Evolutionary conservation across 1,140 invertebrate species (phyloP).

Genomic region (Drosophila ohnishii): DNA sequence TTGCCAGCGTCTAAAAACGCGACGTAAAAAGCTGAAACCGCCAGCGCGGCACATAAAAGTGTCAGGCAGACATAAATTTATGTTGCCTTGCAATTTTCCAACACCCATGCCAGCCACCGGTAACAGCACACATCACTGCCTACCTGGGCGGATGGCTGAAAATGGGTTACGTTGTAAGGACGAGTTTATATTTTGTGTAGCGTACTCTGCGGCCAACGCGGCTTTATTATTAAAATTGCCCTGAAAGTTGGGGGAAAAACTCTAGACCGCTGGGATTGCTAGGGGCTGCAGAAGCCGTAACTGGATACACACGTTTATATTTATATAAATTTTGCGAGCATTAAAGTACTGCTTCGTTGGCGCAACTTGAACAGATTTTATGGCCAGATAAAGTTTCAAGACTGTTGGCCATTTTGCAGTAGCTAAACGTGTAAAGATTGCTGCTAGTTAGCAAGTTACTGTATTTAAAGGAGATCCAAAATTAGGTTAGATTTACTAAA

Average conservation of each 20-base stretch:
- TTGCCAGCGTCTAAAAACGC: constrained; percentile 51
- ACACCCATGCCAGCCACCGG: constrained; percentile 7
- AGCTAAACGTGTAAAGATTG: neutral
- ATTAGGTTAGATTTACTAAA: neutral
- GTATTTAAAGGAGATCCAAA: neutral
- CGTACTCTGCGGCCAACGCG: constrained; percentile 34
- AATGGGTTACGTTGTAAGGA: constrained; percentile 33
- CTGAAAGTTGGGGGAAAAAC: constrained; percentile 38
- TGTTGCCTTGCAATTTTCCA: constrained; percentile 62
- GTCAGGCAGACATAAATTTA: constrained; percentile 72
- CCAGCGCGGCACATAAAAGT: constrained; percentile 70
- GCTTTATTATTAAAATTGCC: constrained; percentile 59
- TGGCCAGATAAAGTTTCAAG: constrained; percentile 1
- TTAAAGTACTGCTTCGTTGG: constrained; percentile 6
- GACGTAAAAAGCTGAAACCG: constrained; percentile 58
- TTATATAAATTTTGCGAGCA: constrained; percentile 22
- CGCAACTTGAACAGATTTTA: constrained; percentile 29
- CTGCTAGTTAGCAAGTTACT: neutral
- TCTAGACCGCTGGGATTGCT: constrained; percentile 32
- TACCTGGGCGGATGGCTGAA: neutral
- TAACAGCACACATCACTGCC: constrained; percentile 25
- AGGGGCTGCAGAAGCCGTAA: constrained; percentile 10
- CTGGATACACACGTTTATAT: constrained; percentile 33
- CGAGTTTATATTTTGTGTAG: constrained; percentile 36
- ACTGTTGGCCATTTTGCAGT: constrained; percentile 7